Evolutionary conservation across 2,888 invertebrate species (phyloP).

Genomic region (Punctoribates punctum): DNA sequence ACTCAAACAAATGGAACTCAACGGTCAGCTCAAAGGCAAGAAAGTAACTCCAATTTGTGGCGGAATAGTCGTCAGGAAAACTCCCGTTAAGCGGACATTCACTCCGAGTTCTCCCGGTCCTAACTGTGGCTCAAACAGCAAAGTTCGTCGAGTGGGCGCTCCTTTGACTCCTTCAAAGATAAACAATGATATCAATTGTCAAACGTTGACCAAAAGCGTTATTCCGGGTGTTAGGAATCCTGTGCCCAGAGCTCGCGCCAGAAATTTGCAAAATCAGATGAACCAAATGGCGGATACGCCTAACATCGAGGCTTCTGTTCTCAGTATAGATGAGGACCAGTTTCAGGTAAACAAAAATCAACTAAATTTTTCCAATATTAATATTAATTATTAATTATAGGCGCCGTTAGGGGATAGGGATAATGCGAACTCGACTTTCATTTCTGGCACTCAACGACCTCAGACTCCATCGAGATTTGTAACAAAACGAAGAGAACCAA

Average conservation of each 20-base stretch:
- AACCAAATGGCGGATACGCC: slow-evolving; percentile 20
- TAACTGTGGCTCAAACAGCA: neutral
- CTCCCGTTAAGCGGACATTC: slow-evolving; percentile 35
- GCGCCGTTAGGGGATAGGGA: slow-evolving; percentile 22
- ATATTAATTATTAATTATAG: neutral
- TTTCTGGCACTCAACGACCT: neutral
- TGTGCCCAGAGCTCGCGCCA: slow-evolving; percentile 16
- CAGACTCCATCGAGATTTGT: neutral
- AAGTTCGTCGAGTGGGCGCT: slow-evolving; percentile 8
- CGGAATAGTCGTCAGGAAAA: slow-evolving; percentile 24
- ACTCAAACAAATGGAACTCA: slow-evolving; percentile 25
- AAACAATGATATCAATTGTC: slow-evolving; percentile 1
- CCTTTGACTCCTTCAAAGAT: slow-evolving; percentile 18
- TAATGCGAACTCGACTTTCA: slow-evolving; percentile 30
- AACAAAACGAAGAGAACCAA: slow-evolving; percentile 15
- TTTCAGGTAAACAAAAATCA: slow-evolving; percentile 9
- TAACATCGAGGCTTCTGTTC: slow-evolving; percentile 20
- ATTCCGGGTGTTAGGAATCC: neutral
- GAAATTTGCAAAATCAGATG: neutral
- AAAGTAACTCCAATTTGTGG: slow-evolving; percentile 29
- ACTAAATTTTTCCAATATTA: too few relatives aligned
- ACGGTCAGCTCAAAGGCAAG: slow-evolving; percentile 7
- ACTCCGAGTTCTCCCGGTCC: neutral
- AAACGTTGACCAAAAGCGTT: neutral
- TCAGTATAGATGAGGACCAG: slow-evolving; percentile 28